Base-by-base conservation (phyloP, 2,888 invertebrate species). In the Diarsia mendica region DNA sequence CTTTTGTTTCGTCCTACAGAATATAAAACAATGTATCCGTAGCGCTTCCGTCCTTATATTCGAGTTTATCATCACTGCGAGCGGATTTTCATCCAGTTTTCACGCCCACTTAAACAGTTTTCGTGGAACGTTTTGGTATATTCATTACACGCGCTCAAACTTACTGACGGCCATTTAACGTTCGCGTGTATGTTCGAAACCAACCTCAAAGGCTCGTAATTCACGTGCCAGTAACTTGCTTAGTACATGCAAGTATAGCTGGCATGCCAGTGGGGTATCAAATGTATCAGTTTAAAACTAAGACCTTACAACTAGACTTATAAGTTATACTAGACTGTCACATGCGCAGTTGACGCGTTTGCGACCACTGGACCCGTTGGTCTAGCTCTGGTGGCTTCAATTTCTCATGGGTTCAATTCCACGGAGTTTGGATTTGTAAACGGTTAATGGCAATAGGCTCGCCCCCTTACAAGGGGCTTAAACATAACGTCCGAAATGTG, bases 81-180 rank as follows among this genome's bases (percentile, higher is more conserved):
- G 63, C 60, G 67, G 72, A 84, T 84, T 73, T 74, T 77, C 77
- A 74, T 61, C 28, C 67, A 70, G 64, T 75, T 75, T 81, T 81
- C 74, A 77, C 68, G 81, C 71, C 68, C 84, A 79, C 80, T 82
- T 82, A 71, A 82, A 79, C 84, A 70, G 68, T 72, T 79, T 83
- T 79, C 69, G 53, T 69, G 51, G 58, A 78, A 79, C 80, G 66
- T 71, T 82, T 83, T 67, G 75, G 67, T 72, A 69, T 83, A 82
- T 82, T 72, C 82, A 83, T 82, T 82, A 82, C 75, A 82, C 78
- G 58, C 46, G 51, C 70, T 71, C 33, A 53, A 79, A 83, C 44
- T 81, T 58, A 67, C 70, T 71, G 80, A 79, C 63, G 46, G 68
- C 61, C 67, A 71, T 77, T 77, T 72, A 77, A 11, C 46, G 44